phyloP scores from a whole-genome alignment of 2,888 invertebrate species.

The Capitulum mitella region DNA sequence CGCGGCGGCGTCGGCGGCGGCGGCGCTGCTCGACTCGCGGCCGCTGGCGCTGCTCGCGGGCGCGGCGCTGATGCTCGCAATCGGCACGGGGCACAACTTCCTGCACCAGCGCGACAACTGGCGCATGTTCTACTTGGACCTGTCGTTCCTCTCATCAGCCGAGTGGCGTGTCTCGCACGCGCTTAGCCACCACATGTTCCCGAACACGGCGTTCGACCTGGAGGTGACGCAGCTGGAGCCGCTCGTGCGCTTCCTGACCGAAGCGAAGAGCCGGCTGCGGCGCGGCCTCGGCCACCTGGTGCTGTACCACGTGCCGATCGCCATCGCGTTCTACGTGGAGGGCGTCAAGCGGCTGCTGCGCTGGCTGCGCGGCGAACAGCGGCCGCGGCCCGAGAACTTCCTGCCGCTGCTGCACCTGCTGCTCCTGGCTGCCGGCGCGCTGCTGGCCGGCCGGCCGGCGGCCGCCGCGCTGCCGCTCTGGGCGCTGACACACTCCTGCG shows the following conservation, averaged over 20 bases:
- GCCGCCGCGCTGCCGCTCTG: constrained; percentile 33
- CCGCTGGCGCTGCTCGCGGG: constrained; percentile 44
- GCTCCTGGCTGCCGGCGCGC: constrained; percentile 21
- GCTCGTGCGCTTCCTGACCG: constrained; percentile 57
- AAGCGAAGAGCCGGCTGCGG: constrained; percentile 47
- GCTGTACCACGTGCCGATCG: constrained; percentile 44
- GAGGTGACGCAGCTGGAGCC: constrained; percentile 54
- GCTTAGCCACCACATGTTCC: constrained; percentile 68
- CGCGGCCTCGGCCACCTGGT: constrained; percentile 52
- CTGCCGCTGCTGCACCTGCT: constrained; percentile 35
- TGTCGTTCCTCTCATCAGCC: constrained; percentile 56
- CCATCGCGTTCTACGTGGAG: constrained; percentile 37
- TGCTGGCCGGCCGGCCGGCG: neutral
- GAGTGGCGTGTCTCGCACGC: constrained; percentile 69
- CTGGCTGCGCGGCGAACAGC: constrained; percentile 28
- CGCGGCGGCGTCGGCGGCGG: neutral
- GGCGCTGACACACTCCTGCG: constrained; percentile 34
- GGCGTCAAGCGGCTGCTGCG: constrained; percentile 30
- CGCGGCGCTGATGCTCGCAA: constrained; percentile 52
- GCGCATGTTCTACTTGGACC: constrained; percentile 69
- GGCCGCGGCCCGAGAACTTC: constrained; percentile 35
- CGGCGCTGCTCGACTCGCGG: neutral
- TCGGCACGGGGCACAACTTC: constrained; percentile 64
- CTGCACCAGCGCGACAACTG: constrained; percentile 67
- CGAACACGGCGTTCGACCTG: constrained; percentile 66